Evolutionary conservation across 2,113 vertebrate genomes (phyloP), one percentile per base, ranked within the genome.

Genomic region (Thymallus thymallus): DNA sequence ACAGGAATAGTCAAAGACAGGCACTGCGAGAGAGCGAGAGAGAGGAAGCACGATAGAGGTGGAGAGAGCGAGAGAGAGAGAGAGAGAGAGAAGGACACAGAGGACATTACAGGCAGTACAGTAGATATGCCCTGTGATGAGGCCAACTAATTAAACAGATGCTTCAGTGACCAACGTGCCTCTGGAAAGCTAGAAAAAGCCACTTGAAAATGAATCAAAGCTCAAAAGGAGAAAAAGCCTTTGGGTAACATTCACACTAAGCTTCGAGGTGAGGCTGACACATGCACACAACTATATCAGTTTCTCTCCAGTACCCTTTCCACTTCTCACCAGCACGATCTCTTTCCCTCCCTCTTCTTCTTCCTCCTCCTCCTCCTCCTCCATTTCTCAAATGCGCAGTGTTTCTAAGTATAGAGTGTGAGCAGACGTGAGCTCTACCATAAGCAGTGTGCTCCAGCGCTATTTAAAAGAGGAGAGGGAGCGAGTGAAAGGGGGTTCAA

Each of bases 381-480:
- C 65, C 23, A 32, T 55, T 78, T 74, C 80, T 83, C 51, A 6
- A 78, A 82, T 89, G 87, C 80, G 73, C 84, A 84, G 73, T 79
- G 88, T 90, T 93, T 93, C 92, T 94, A 96, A 95, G 93, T 95
- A 94, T 92, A 96, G 94, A 89, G 88, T 89, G 76, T 88, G 14
- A 94, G 86, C 85, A 88, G 71, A 91, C 86, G 78, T 88, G 80
- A 91, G 88, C 91, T 93, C 90, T 84, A 92, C 92, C 91, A 90
- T 92, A 86, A 92, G 92, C 90, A 93, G 94, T 82, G 74, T 84
- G 85, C 76, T 89, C 75, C 87, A 90, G 88, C 91, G 92, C 94
- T 85, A 93, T 94, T 86, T 89, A 87, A 91, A 90, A 71, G 35
- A 62, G 29, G 58, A 82, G 76, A 86, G 72, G 79, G 82, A 84